Base-by-base conservation (phyloP, 2,797 vertebrate genomes). In the Peromyscus eremicus region DNA sequence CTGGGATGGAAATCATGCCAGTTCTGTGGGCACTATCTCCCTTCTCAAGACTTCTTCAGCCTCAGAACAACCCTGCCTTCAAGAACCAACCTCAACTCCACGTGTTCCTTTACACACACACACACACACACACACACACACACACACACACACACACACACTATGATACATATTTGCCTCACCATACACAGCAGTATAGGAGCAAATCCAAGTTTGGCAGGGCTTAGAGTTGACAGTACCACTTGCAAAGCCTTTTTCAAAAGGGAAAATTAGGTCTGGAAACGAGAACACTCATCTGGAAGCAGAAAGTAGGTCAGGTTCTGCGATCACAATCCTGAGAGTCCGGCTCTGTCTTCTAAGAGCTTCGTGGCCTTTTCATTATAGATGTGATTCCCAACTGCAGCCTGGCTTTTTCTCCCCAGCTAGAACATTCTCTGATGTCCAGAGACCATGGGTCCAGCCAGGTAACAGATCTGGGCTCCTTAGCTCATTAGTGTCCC, bases 21-120 rank as follows among this genome's bases (percentile, higher is more conserved):
- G 14, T 27, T 40, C 43, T 32, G 0, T 49, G 19, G 62, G 19
- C 1, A 1, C 27, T 5, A 7, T 6, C 73, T 68, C 49, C 2
- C 29, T 40, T 3, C 49, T 5, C 2, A 11, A 43, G 49, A 60
- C 34, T 34, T 14, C 6, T 5, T 55, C 37, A 5, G 32, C 52
- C 43, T 55, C 52, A 57, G 76, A 79, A 37, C 52, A 16, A 21
- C 4, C 29, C 52, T 9, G 10, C 19, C 49, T 77, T 16, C 17
- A 25, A 7, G n/a, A 13, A 23, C n/a, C 37, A 16, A 6, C 2
- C 11, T 12, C 25, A 29, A 25, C 27, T 5, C 27, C 17, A 43
- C 16, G 3, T 70, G 23, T 34, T 10, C 21, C 2, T 9, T 46
- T 46, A n/a, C 49, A 23, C 5, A 0, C 13, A 8, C 16, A 17